Conservation (phyloP, 2,113 vertebrate genomes). For the Perca fluviatilis region DNA sequence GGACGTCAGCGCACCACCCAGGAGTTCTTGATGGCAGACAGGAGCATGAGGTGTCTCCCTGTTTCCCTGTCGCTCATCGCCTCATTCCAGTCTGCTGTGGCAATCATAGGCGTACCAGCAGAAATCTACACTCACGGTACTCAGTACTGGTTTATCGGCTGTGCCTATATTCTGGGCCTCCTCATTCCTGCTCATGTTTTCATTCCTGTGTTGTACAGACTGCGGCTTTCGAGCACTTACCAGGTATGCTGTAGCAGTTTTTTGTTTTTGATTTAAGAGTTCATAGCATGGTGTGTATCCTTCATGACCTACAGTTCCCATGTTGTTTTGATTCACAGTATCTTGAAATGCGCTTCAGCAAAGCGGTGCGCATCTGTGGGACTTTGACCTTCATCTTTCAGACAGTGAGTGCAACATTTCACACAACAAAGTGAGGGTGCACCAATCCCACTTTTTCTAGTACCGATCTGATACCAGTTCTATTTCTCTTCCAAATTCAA, state of each 20-base stretch:
- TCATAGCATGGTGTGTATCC: neutral
- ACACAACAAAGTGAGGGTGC: neutral
- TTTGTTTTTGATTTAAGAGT: neutral
- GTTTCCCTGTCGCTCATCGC: slow-evolving; percentile 93
- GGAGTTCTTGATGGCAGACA: slow-evolving; percentile 92
- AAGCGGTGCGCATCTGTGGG: slow-evolving; percentile 89
- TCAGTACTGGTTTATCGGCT: slow-evolving; percentile 97
- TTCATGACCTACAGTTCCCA: neutral
- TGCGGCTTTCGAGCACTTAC: slow-evolving; percentile 91
- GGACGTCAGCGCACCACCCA: slow-evolving; percentile 89
- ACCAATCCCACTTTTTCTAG: neutral
- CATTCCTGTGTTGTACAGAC: slow-evolving; percentile 93
- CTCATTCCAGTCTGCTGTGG: slow-evolving; percentile 96
- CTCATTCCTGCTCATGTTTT: slow-evolving; percentile 94
- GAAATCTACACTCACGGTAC: slow-evolving; percentile 93
- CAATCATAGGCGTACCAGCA: slow-evolving; percentile 90
- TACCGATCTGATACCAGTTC: neutral
- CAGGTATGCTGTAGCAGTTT: slow-evolving; percentile 80
- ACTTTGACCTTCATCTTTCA: slow-evolving; percentile 96
- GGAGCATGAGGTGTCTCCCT: slow-evolving; percentile 91
- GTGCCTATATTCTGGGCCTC: slow-evolving; percentile 92
- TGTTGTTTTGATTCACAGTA: slow-evolving; percentile 83
- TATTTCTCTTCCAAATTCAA: neutral
- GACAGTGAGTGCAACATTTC: slow-evolving; percentile 85
- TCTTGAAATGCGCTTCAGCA: slow-evolving; percentile 95